A percentile compares a stretch with the other conserved stretches of the same genome.
phyloP scores from a whole-genome alignment of 2,113 vertebrate genomes.

The Sebastes schlegelii region DNA sequence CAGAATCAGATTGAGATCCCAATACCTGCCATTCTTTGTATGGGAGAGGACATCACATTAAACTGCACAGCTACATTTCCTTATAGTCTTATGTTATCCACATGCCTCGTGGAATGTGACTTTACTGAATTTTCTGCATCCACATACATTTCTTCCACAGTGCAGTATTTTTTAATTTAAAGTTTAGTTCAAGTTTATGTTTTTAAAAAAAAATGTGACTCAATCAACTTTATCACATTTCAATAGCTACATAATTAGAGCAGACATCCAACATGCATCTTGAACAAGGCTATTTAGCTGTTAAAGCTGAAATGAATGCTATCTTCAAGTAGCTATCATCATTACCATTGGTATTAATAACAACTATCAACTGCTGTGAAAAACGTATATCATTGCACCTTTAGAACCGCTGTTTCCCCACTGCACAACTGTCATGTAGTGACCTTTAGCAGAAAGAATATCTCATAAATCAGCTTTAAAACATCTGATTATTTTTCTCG shows the following conservation, averaged over 20 bases:
- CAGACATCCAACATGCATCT: neutral
- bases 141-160: neutral
- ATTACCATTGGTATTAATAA: conserved; percentile 11
- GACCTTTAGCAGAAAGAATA: conserved; percentile 8
- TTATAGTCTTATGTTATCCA: neutral
- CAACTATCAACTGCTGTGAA: conserved; percentile 2
- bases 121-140: neutral
- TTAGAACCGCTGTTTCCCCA: neutral
- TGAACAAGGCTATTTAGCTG: conserved; percentile 10
- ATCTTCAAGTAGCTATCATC: neutral
- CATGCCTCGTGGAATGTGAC: conserved; percentile 21
- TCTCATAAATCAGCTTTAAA: conserved; percentile 17
- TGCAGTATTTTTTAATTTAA: conserved; percentile 1
- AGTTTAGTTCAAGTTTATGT: conserved; percentile 7
- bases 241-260: neutral
- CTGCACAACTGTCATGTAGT: conserved; percentile 7
- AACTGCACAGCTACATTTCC: conserved; percentile 11
- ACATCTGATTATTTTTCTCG: conserved; percentile 22
- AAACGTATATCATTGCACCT: neutral
- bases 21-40: conserved; percentile 5
- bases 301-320: neutral
- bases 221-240: neutral
- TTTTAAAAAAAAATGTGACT: neutral
- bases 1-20: conserved; percentile 34
- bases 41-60: neutral